phyloP scores from a whole-genome alignment of 1,140 invertebrate genomes.

The Apis dorsata region DNA sequence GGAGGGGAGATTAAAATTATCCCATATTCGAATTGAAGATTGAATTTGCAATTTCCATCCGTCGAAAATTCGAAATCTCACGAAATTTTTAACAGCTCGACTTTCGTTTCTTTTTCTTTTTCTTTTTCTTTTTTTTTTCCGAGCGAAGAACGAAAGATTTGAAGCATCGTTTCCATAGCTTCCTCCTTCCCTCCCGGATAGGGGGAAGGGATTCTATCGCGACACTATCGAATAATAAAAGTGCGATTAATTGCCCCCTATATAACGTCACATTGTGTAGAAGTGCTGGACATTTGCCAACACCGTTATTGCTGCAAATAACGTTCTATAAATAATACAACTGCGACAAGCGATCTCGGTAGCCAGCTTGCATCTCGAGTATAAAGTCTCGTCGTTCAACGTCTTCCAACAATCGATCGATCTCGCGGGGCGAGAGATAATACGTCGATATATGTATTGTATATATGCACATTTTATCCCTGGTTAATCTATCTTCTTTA shows the following conservation, averaged over 20 bases:
- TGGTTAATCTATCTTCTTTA: no score
- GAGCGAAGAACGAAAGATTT: no score
- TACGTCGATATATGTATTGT: no score
- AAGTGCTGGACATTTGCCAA: constrained; percentile 50
- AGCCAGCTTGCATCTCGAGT: constrained; percentile 43
- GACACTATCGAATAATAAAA: constrained; percentile 42
- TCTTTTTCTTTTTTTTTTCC: no score
- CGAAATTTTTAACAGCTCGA: no score
- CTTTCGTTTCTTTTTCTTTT: no score
- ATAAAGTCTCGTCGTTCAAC: constrained; percentile 11
- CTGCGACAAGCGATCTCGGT: constrained; percentile 51
- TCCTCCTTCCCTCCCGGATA: no score
- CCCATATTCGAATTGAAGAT: no score
- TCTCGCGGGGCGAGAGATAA: background rate
- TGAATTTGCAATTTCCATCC: no score
- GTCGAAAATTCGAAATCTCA: no score
- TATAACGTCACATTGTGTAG: constrained; percentile 56
- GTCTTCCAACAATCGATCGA: background rate
- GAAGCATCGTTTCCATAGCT: background rate
- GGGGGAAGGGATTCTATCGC: background rate
- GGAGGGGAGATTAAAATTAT: background rate
- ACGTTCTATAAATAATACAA: constrained; percentile 62
- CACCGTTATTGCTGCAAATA: constrained; percentile 61
- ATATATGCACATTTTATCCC: no score
- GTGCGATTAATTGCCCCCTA: constrained; percentile 48